Percentiles rank a stretch among this genome's conserved stretches.
These are phyloP conservation scores for Drosophila seclusa DNA, from an alignment of 2,888 invertebrate genomes.

Conservation along the genomic window DNA sequence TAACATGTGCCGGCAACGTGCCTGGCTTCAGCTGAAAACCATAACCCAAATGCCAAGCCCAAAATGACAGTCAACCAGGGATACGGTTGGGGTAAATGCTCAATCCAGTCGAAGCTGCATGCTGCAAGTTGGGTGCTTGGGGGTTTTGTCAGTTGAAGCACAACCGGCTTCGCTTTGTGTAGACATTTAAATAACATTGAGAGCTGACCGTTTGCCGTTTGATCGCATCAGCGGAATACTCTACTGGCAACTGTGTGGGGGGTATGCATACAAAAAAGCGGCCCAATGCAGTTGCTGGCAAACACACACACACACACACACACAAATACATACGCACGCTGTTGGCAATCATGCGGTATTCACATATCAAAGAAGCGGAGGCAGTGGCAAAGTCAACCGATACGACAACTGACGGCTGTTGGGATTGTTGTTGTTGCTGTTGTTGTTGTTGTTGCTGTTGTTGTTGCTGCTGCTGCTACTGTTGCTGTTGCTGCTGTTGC, in stretches of 20 bases:
- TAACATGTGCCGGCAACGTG: slow-evolving; percentile 71
- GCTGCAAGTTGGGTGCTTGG: background rate
- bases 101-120: background rate
- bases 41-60: slow-evolving; percentile 16
- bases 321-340: background rate
- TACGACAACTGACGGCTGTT: slow-evolving; percentile 19
- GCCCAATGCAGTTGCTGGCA: slow-evolving; percentile 38
- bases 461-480: background rate
- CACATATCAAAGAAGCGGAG: slow-evolving; percentile 53
- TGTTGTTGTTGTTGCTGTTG: background rate
- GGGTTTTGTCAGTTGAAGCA: background rate
- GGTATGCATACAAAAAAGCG: slow-evolving; percentile 21
- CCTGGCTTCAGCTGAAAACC: slow-evolving; percentile 21
- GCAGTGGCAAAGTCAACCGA: slow-evolving; percentile 31
- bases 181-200: slow-evolving; percentile 62
- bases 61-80: slow-evolving; percentile 4
- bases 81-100: background rate
- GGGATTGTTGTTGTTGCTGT: background rate
- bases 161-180: slow-evolving; percentile 22
- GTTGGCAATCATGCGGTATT: slow-evolving; percentile 21
- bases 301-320: slow-evolving; percentile 1
- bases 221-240: slow-evolving; percentile 14
- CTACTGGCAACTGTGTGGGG: background rate
- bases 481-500: slow-evolving; percentile 4
- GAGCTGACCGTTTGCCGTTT: slow-evolving; percentile 21